These are phyloP conservation scores for Tachuris rubrigastra DNA, from an alignment of 2,113 vertebrate genomes.

Conservation along the genomic window DNA sequence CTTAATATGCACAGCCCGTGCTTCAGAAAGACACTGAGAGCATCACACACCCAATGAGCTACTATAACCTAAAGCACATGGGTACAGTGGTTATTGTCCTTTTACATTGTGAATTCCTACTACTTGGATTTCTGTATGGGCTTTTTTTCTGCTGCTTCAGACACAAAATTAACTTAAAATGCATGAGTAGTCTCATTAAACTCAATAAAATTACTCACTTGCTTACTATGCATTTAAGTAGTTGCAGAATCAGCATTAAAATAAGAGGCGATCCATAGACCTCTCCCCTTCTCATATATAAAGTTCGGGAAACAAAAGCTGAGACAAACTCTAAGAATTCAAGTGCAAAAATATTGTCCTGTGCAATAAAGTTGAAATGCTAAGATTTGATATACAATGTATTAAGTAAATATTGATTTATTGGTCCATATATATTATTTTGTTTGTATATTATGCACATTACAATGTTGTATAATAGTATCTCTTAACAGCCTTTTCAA, in stretches of 20 bases:
- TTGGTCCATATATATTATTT: not conserved
- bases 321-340: not conserved
- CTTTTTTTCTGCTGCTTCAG: not conserved
- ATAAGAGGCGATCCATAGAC: not conserved
- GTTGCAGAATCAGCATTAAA: not conserved
- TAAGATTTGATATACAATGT: not conserved
- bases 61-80: not conserved
- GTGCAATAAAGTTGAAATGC: not conserved
- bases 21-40: not conserved
- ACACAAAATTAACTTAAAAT: not conserved
- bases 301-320: not conserved
- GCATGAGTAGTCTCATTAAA: not conserved
- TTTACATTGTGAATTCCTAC: not conserved
- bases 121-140: not conserved
- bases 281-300: not conserved
- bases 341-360: not conserved
- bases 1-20: not conserved
- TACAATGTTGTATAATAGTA: not conserved
- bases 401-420: not conserved
- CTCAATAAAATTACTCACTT: constrained; percentile 3
- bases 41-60: not conserved
- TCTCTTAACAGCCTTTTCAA: not conserved
- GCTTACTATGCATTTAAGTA: not conserved
- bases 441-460: not conserved
- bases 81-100: not conserved